Evolutionary conservation across 2,888 invertebrate genomes (phyloP).

Genomic region (Leptarthrus brevirostris): DNA sequence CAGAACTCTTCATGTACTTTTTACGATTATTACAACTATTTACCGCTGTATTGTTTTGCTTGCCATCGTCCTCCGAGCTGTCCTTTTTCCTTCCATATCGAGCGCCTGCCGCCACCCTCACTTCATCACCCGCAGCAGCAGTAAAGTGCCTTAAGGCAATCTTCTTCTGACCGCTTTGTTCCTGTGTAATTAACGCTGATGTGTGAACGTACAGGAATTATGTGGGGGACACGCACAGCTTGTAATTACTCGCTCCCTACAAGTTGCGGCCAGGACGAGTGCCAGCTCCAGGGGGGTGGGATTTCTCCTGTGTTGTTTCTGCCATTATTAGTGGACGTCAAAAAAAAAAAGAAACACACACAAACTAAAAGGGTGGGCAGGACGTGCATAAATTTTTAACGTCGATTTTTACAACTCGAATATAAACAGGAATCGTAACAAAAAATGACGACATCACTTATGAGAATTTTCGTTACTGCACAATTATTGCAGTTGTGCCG

Average conservation of each 20-base stretch:
- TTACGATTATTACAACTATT: slow-evolving; percentile 55
- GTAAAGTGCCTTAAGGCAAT: slow-evolving; percentile 22
- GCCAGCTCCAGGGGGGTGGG: not conserved
- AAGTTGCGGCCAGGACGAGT: not conserved
- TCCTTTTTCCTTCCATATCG: slow-evolving; percentile 41
- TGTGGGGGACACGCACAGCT: slow-evolving; percentile 42
- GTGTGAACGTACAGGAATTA: slow-evolving; percentile 48
- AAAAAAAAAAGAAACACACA: slow-evolving; percentile 6
- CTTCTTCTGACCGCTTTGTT: slow-evolving; percentile 45
- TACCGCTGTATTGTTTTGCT: slow-evolving; percentile 51
- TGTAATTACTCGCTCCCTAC: slow-evolving; percentile 40
- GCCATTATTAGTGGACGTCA: slow-evolving; percentile 32
- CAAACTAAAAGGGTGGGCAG: slow-evolving; percentile 36
- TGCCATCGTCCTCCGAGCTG: slow-evolving; percentile 44
- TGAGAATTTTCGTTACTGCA: slow-evolving; percentile 14
- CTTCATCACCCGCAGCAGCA: not conserved
- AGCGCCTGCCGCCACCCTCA: not conserved
- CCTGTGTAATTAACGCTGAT: slow-evolving; percentile 52
- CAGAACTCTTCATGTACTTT: slow-evolving; percentile 53
- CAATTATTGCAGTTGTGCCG: slow-evolving; percentile 32
- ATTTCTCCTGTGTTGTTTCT: not conserved
- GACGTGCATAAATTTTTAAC: slow-evolving; percentile 45
- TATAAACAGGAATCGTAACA: slow-evolving; percentile 43
- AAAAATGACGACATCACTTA: slow-evolving; percentile 35
- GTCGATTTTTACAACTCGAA: slow-evolving; percentile 34